Evolutionary conservation across 2,113 vertebrate species (phyloP), one percentile per base, ranked within the genome.

Genomic region (Alces alces): DNA sequence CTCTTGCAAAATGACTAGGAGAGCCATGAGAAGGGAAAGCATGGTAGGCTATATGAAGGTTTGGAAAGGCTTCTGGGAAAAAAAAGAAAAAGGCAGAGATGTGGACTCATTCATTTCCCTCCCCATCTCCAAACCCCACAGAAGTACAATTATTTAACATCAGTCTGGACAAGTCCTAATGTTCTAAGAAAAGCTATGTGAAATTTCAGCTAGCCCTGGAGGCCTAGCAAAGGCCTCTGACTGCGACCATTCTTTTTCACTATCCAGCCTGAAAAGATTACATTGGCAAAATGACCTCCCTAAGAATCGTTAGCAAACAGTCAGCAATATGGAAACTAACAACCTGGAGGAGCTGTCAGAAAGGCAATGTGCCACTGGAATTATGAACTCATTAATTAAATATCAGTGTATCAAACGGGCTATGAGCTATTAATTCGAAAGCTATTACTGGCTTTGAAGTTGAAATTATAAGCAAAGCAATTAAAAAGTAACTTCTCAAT

Each of bases 381-480:
- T 98, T 97, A 98, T 90, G 97, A 96, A 98, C 97, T 97, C 97
- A 97, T 98, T 98, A 98, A 98, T 98, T 98, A 98, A 97, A 97
- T 98, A 98, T 98, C 97, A 97, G 89, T 96, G 97, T 98, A 98
- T 97, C 93, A 97, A 98, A 98, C 98, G 95, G 98, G 86, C 94
- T 98, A 98, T 96, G 97, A 98, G 97, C 98, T 98, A 98, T 97
- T 98, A 98, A 98, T 98, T 97, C 1, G 0, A 96, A 98, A 97
- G 95, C 95, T 96, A 96, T 98, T 97, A 98, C 94, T 98, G 95
- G 93, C 97, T 98, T 98, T 98, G 94, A 98, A 97, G 98, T 97
- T 97, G 96, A 97, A 98, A 97, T 98, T 97, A 94, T 98, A 97
- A 97, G 96, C 95, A 97, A 97, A 97, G 97, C 98, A 97, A 98